Conservation (phyloP, 92 coral and sea anemone species). For the Porites rus region DNA sequence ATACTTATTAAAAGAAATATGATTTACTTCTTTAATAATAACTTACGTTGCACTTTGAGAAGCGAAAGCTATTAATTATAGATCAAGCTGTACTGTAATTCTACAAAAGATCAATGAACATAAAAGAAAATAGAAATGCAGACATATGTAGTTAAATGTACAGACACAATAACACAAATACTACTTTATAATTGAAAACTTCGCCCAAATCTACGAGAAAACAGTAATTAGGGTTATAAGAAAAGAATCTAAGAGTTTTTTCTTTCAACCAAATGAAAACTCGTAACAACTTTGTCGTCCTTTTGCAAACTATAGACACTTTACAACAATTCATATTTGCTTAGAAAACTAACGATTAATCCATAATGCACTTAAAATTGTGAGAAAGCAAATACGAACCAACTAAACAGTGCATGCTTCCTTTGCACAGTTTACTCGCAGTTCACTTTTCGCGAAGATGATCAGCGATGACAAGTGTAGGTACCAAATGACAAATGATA, state of each 20-base stretch:
- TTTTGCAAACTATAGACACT: not conserved
- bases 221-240: constrained; percentile 16
- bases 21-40: not conserved
- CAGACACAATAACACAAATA: constrained; percentile 17
- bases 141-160: not conserved
- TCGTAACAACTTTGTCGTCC: constrained; percentile 8
- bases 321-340: constrained; percentile 16
- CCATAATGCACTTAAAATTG: constrained; percentile 35
- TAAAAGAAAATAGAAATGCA: too few species aligned
- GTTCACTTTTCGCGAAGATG: constrained; percentile 1
- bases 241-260: constrained; percentile 14
- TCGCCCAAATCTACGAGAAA: not conserved
- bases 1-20: too few species aligned
- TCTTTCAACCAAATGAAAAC: constrained; percentile 2
- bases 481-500: not conserved
- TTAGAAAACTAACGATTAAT: constrained; percentile 35
- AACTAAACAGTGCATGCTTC: not conserved
- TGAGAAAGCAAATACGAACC: constrained; percentile 18
- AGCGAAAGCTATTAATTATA: not conserved
- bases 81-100: not conserved
- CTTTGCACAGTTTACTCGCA: not conserved
- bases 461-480: constrained; percentile 3
- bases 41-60: not conserved
- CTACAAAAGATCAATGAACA: not conserved
- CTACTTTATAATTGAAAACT: constrained; percentile 16